Evolutionary conservation across 2,888 invertebrate species (phyloP), one percentile per base, ranked within the genome.

Genomic region (Coecobrya sp.): DNA sequence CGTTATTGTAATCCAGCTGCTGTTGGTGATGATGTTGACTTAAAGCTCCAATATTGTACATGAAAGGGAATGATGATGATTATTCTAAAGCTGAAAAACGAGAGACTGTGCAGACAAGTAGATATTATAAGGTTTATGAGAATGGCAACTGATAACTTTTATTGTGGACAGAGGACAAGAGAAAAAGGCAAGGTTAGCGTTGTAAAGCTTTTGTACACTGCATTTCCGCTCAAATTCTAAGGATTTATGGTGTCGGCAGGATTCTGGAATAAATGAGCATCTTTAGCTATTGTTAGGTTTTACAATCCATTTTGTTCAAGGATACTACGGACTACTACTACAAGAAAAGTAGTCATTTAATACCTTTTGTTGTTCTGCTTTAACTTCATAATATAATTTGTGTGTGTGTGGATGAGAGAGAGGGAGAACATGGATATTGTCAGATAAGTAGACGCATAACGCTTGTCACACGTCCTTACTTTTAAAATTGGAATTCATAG

Each of bases 181-280:
- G 55, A 65, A 85, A 82, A 82, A 86, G 81, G 70, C 86, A 86
- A 87, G 82, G 86, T 86, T 91, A 87, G 70, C 73, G 59, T 86
- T 59, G 86, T 91, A 82, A 82, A 87, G 65, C 62, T 76, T 68
- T 86, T 91, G 59, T 68, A 30, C 27, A 59, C 68, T 88, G 88
- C 85, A 92, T 92, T 92, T 92, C 92, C 92, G 92, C 76, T 85
- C 85, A 42, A 84, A 82, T 84, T 87, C 49, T 84, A 73, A 65
- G 79, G 91, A 84, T 92, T 92, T 92, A 88, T 87, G 84, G 49
- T 88, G 92, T 92, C 92, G 88, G 84, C 52, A 59, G 76, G 65
- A 76, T 85, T 36, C 52, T 59, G 42, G 59, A 87, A 55, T 45
- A 45, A 70, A 55, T 85, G 73, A 85, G 36, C 62, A 79, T 84